These are phyloP conservation scores for Desmophyllum pertusum DNA, from an alignment of 92 coral and sea anemone genomes.

Conservation along the genomic window DNA sequence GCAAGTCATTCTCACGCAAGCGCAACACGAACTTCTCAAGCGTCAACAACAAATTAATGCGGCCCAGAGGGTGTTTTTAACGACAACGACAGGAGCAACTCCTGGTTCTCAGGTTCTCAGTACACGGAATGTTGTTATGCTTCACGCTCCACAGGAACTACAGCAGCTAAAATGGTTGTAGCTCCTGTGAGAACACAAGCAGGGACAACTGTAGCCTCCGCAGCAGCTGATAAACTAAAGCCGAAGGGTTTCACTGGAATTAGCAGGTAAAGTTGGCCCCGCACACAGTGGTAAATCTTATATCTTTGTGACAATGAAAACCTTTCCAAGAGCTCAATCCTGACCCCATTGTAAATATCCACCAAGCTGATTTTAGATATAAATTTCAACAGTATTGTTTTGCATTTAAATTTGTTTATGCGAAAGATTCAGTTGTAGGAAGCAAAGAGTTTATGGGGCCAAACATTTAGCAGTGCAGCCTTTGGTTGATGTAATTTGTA, in stretches of 20 bases:
- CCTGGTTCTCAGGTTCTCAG: slow-evolving; percentile 51
- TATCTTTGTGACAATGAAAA: too few relatives aligned
- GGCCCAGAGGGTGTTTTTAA: slow-evolving; percentile 66
- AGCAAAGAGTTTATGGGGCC: too few relatives aligned
- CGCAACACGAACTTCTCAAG: slow-evolving; percentile 79
- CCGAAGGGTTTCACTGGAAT: slow-evolving; percentile 89
- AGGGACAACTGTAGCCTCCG: slow-evolving; percentile 46
- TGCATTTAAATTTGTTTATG: too few relatives aligned
- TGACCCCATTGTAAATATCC: too few relatives aligned
- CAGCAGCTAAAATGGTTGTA: slow-evolving; percentile 38
- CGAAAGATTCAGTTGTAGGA: too few relatives aligned
- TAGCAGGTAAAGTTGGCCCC: slow-evolving; percentile 73
- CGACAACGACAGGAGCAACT: slow-evolving; percentile 67
- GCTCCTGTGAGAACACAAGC: slow-evolving; percentile 40
- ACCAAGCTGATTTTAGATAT: too few relatives aligned
- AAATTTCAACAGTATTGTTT: too few relatives aligned
- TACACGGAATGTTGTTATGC: slow-evolving; percentile 72
- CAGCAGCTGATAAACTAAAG: slow-evolving; percentile 82
- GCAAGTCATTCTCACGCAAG: slow-evolving; percentile 76
- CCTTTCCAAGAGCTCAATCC: too few relatives aligned
- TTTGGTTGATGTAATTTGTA: too few relatives aligned
- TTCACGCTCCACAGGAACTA: slow-evolving; percentile 63
- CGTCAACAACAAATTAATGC: slow-evolving; percentile 76
- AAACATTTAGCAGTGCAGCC: too few relatives aligned
- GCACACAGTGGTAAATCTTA: too few relatives aligned